Percentiles rank a stretch among this genome's conserved stretches.
Conservation (phyloP, 2,797 vertebrate species). For the Poeciliopsis gracilis region DNA sequence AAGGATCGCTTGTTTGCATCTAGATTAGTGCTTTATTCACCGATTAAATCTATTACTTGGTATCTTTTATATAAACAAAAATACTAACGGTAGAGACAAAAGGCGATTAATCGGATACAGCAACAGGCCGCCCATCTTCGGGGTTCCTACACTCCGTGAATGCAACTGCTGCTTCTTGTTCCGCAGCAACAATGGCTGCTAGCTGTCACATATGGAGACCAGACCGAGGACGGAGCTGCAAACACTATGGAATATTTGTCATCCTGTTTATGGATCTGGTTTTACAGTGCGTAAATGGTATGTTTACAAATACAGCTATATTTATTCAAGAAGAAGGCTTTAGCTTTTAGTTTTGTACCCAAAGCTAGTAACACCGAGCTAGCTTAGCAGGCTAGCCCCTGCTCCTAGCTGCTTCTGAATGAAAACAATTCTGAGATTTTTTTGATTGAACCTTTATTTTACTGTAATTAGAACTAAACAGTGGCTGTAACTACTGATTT, state of each 20-base stretch:
- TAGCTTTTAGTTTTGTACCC: constrained; percentile 22
- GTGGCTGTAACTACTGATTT: neutral
- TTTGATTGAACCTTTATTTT: constrained; percentile 2
- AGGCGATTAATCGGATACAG: neutral
- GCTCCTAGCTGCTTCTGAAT: constrained; percentile 9
- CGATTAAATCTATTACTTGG: neutral
- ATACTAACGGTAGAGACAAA: neutral
- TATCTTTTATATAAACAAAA: neutral
- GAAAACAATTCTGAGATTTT: neutral
- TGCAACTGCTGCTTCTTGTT: constrained; percentile 17
- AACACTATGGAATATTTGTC: constrained; percentile 60
- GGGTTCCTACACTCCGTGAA: constrained; percentile 30
- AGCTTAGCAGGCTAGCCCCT: constrained; percentile 4
- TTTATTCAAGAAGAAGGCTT: neutral
- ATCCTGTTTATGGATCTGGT: constrained; percentile 71
- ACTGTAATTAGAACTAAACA: neutral
- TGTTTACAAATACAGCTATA: neutral
- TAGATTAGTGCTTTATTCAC: neutral
- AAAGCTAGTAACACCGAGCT: constrained; percentile 41
- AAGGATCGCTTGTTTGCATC: no score
- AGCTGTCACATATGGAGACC: constrained; percentile 64
- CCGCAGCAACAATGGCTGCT: constrained; percentile 67
- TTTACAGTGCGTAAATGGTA: constrained; percentile 74
- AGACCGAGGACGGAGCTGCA: constrained; percentile 68
- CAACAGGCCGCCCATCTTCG: fast-evolving